phyloP scores from a whole-genome alignment of 2,888 invertebrate genomes.

The Sarcophaga variegata region DNA sequence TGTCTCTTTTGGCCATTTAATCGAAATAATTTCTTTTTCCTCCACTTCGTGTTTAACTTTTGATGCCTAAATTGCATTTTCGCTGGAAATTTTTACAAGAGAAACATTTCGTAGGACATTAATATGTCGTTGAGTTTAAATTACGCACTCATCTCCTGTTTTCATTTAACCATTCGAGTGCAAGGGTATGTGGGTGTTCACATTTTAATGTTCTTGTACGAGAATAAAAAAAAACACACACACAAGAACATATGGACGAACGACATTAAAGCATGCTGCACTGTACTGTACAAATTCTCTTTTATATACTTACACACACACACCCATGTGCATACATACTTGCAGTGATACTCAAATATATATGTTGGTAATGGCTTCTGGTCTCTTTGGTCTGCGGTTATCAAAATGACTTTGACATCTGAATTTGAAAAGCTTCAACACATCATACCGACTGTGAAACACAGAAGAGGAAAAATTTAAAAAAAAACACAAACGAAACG shows the following conservation, averaged over 20 bases:
- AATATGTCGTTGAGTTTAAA: too few relatives aligned
- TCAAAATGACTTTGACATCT: constrained; percentile 67
- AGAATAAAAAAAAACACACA: neutral
- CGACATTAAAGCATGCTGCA: neutral
- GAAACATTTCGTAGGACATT: too few relatives aligned
- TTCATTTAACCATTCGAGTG: neutral
- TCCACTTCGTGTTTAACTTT: too few relatives aligned
- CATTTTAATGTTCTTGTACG: neutral
- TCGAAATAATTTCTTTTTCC: too few relatives aligned
- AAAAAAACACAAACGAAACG: too few relatives aligned
- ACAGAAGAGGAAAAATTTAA: too few relatives aligned
- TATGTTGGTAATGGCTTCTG: constrained; percentile 49
- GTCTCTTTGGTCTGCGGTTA: constrained; percentile 64
- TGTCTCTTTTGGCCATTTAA: too few relatives aligned
- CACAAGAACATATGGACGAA: neutral
- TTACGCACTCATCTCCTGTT: too few relatives aligned
- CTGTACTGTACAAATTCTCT: too few relatives aligned
- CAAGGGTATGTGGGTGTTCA: neutral
- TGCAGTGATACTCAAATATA: neutral
- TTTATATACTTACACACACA: neutral
- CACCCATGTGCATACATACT: too few relatives aligned
- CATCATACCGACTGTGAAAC: constrained; percentile 19
- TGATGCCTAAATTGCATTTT: too few relatives aligned
- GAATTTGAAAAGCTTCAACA: constrained; percentile 62
- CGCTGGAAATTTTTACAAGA: too few relatives aligned